These are phyloP conservation scores for Phrixothrix hirtus DNA, from an alignment of 2,888 invertebrate species.

Conservation along the genomic window DNA sequence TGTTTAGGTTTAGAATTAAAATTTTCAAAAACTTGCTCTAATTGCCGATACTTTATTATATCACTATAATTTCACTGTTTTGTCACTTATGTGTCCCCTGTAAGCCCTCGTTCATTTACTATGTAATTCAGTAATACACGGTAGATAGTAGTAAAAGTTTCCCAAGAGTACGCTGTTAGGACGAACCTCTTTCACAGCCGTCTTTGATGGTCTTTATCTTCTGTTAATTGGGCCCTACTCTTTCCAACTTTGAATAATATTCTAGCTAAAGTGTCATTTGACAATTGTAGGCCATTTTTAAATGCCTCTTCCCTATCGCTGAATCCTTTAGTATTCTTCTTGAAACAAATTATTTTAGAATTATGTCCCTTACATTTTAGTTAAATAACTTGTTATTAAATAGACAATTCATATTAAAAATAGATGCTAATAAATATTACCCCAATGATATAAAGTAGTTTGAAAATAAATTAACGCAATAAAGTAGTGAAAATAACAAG, in stretches of 20 bases:
- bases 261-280: conserved; percentile 6
- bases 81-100: conserved; percentile 19
- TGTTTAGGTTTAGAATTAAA: too few relatives aligned
- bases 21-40: too few relatives aligned
- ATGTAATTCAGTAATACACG: conserved; percentile 37
- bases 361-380: too few relatives aligned
- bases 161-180: conserved; percentile 32
- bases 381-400: too few relatives aligned
- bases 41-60: too few relatives aligned
- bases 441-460: too few relatives aligned
- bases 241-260: conserved; percentile 11
- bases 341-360: too few relatives aligned
- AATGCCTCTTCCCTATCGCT: not conserved
- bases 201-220: conserved; percentile 41
- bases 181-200: conserved; percentile 33
- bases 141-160: conserved; percentile 33
- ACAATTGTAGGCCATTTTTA: conserved; percentile 3
- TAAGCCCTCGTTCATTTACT: conserved; percentile 33
- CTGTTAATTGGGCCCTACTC: conserved; percentile 34
- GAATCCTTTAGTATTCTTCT: too few relatives aligned
- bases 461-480: too few relatives aligned
- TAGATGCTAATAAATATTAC: too few relatives aligned
- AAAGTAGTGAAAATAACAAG: too few relatives aligned
- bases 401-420: too few relatives aligned
- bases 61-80: conserved; percentile 10